These are phyloP conservation scores for Chelonoidis abingdonii DNA, from an alignment of 2,113 vertebrate genomes.

Conservation along the genomic window DNA sequence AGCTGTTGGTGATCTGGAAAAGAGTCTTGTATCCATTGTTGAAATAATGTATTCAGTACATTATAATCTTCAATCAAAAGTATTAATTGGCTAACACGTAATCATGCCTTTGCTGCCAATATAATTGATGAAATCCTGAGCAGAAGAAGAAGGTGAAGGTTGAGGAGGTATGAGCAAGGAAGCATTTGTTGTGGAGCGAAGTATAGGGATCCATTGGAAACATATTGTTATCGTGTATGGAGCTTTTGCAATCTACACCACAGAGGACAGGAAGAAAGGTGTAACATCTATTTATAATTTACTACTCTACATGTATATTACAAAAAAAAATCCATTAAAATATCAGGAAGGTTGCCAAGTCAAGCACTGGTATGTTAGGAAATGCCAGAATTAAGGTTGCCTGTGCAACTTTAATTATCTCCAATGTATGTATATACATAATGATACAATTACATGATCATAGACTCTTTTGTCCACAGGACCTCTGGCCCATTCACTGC, in stretches of 20 bases:
- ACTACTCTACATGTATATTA: background rate
- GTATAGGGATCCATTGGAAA: background rate
- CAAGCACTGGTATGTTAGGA: accelerated
- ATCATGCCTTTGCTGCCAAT: accelerated
- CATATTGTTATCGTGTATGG: background rate
- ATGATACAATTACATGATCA: background rate
- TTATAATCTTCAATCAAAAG: accelerated
- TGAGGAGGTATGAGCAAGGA: background rate
- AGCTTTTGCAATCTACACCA: background rate
- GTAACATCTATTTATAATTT: background rate
- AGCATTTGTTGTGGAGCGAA: background rate
- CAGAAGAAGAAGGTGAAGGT: background rate
- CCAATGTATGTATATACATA: accelerated
- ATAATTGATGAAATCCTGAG: accelerated
- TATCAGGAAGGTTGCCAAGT: accelerated
- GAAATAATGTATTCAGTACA: accelerated
- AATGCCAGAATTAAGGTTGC: accelerated
- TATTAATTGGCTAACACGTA: background rate
- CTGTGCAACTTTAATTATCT: background rate
- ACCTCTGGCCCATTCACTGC: background rate
- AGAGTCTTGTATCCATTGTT: background rate
- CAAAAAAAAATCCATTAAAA: background rate
- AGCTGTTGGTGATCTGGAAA: background rate
- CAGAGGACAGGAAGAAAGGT: background rate
- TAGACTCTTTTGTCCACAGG: background rate